Conservation (phyloP, 2,888 invertebrate species). For the Uloborus plumipes region DNA sequence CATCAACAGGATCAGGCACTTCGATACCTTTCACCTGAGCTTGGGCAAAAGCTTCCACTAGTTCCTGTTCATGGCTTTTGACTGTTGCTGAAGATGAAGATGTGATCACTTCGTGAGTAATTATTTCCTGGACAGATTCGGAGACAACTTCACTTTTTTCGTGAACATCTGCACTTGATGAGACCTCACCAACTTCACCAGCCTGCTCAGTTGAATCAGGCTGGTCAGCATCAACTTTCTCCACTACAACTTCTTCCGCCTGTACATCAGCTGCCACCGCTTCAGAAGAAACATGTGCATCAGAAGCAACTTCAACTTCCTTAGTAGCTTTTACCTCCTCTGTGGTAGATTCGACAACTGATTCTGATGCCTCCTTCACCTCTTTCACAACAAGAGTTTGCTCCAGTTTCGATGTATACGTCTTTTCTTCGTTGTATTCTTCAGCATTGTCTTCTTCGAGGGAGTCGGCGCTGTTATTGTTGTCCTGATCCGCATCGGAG, state of each 20-base stretch:
- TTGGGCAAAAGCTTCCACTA: not conserved
- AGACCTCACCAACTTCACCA: not conserved
- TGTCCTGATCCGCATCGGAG: constrained; percentile 29
- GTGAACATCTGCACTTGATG: not conserved
- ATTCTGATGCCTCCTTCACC: constrained; percentile 6
- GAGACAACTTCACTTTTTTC: not conserved
- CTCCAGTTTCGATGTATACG: constrained; percentile 43
- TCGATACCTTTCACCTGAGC: not conserved
- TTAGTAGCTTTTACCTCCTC: constrained; percentile 7
- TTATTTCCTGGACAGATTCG: not conserved
- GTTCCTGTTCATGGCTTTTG: not conserved
- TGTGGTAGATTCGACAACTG: not conserved
- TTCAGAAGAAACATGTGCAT: constrained; percentile 14
- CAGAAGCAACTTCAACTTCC: constrained; percentile 9
- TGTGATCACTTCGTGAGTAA: not conserved
- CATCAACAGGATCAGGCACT: not conserved
- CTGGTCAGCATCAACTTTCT: not conserved
- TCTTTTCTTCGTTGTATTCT: constrained; percentile 40
- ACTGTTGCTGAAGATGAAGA: not conserved
- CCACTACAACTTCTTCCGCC: not conserved
- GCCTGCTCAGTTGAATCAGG: not conserved
- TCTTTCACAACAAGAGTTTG: constrained; percentile 32
- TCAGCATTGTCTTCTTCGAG: constrained; percentile 38
- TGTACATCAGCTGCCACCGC: not conserved
- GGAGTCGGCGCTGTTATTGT: constrained; percentile 50